Base-by-base conservation (phyloP, 2,113 vertebrate species). In the Varanus salvator region DNA sequence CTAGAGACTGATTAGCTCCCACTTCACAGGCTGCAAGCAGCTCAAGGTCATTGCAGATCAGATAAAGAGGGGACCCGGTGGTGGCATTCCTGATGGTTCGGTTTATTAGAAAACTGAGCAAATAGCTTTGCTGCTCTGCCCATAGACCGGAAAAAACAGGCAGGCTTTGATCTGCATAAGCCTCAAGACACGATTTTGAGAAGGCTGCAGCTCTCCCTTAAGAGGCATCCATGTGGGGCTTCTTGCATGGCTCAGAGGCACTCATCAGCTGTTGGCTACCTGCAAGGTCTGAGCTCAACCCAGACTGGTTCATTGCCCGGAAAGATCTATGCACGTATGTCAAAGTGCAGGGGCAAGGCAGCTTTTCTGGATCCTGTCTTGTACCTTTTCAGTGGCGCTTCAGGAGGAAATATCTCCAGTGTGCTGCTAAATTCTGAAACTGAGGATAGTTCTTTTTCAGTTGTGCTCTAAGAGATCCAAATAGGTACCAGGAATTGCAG, bases 21-120 rank as follows among this genome's bases (percentile, higher is more conserved):
- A 54, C 50, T 87, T 77, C 48, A 29, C 21, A 87, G 34, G 52
- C 80, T 78, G 52, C 6, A 78, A 25, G 85, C 86, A 87, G 80
- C 72, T 72, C 64, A n/a, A 85, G 86, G 86, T 88, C 66, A 71
- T 23, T 75, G 6, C 29, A 72, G 60, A 88, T 77, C 86, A 91
- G 80, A 84, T 78, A 84, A 84, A 48, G 8, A 44, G 19, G 86
- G 71, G 34, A 54, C 90, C 48, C 27, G 8, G 44, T n/a, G 48
- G 54, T 54, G 48, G 71, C 54, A 34, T 82, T 81, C 54, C 52
- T 54, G 80, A 69, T 25, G 52, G 50, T 48, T 84, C 48, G 31
- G 27, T 76, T 71, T 87, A 87, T 60, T n/a, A 34, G 64, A 75
- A 75, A 87, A 74, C 31, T 2, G 14, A 81, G 69, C 77, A 90